These are phyloP conservation scores for Caerostris extrusa DNA, from an alignment of 1,140 invertebrate species.

Conservation along the genomic window DNA sequence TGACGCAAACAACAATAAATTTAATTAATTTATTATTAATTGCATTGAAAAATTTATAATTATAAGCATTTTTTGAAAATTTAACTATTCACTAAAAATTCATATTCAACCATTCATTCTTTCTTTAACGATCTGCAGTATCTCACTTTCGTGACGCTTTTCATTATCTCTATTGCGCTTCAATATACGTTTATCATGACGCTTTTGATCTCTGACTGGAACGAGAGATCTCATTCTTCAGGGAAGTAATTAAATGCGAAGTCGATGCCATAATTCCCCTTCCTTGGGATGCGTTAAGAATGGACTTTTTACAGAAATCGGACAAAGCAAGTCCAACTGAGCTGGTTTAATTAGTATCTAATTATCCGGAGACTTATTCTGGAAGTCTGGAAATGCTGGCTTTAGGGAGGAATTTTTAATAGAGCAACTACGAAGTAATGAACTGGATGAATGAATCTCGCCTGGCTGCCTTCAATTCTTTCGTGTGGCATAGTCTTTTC, in stretches of 20 bases:
- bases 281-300: neutral
- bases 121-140: too few relatives aligned
- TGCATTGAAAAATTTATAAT: neutral
- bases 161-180: neutral
- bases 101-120: neutral
- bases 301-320: slow-evolving; percentile 11
- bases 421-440: neutral
- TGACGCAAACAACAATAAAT: neutral
- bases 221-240: neutral
- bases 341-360: slow-evolving; percentile 24
- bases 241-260: neutral
- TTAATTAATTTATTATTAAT: neutral
- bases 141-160: neutral
- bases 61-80: neutral
- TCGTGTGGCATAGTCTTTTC: neutral
- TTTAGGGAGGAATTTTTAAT: neutral
- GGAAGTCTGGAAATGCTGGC: neutral
- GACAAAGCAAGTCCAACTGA: slow-evolving; percentile 6
- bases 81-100: neutral
- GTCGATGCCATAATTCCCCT: neutral
- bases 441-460: neutral
- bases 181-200: neutral
- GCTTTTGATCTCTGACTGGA: neutral
- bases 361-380: neutral
- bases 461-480: neutral